Base-by-base conservation (phyloP, 2,888 invertebrate genomes). In the Orthonychiurus folsomi region DNA sequence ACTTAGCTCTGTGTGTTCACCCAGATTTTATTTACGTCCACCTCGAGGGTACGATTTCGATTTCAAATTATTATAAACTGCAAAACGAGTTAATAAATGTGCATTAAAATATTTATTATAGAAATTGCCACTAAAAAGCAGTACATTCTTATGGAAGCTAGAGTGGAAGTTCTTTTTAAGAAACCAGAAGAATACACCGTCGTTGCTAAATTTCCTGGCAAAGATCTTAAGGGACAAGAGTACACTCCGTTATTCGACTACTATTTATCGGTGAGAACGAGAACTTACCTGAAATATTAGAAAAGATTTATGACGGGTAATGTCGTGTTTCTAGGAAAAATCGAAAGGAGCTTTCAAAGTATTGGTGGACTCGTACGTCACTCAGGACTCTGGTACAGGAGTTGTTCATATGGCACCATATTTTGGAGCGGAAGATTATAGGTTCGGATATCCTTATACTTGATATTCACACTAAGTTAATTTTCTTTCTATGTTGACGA, bases 361-460 rank as follows among this genome's bases (percentile, higher is more conserved):
- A 0, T 78, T 96, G 50, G 84, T 84, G 61, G 97, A 96, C 79
- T 83, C 82, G 5, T 99, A 99, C 78, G 97, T 99, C 0, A 94
- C 94, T 0, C 86, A 92, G 65, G 97, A 96, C 73, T 89, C 92
- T 66, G 99, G 99, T 80, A 97, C 97, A 15, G 97, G 97, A 24
- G 82, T 97, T 69, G 99, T 99, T 24, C 99, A 99, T 76, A 95
- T 96, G 79, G 93, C 99, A 1, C 95, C 99, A 5, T 99, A 96
- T 78, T 99, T 99, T 80, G 99, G 99, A 73, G 99, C 97, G 82
- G 97, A 99, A 76, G 99, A 99, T 87, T 91, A 88, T 78, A 64
- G 71, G 70, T 68, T 52, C 37, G 18, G 12, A 48, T 3, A 59
- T 27, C 3, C 21, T 25, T n/a, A n/a, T n/a, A n/a, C n/a, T n/a